These are phyloP conservation scores for Aleiodes sp. DNA, from an alignment of 1,140 invertebrate species.

Conservation along the genomic window DNA sequence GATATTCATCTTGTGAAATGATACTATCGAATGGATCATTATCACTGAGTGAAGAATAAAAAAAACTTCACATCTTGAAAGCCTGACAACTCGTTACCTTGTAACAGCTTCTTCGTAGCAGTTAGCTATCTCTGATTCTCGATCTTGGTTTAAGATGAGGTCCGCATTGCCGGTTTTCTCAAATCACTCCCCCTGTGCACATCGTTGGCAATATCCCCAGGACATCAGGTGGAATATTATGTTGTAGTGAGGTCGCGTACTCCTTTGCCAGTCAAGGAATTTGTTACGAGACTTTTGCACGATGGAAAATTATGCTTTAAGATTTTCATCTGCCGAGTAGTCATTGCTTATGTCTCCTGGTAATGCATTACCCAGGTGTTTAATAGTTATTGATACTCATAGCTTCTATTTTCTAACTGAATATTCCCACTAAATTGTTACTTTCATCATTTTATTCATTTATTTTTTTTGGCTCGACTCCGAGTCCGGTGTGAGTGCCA, in stretches of 20 bases:
- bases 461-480: too few species aligned
- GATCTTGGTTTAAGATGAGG: slow-evolving; percentile 16
- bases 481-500: too few species aligned
- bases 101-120: slow-evolving; percentile 23
- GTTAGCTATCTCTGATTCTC: slow-evolving; percentile 18
- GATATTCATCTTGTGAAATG: neutral
- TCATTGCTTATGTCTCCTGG: slow-evolving; percentile 3
- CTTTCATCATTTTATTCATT: too few species aligned
- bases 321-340: slow-evolving; percentile 15
- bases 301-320: neutral
- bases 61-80: slow-evolving; percentile 9
- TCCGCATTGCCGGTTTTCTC: slow-evolving; percentile 14
- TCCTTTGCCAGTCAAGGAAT: neutral
- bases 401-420: neutral
- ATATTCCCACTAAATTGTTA: too few species aligned
- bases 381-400: neutral
- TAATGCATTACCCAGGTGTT: neutral
- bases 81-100: slow-evolving; percentile 27
- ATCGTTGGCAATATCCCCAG: neutral
- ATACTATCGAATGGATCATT: slow-evolving; percentile 12
- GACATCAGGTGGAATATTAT: slow-evolving; percentile 17
- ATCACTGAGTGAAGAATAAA: neutral
- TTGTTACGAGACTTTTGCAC: neutral
- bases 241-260: slow-evolving; percentile 8
- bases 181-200: neutral